phyloP scores from a whole-genome alignment of 2,797 vertebrate species.

The Liparis tanakae region DNA sequence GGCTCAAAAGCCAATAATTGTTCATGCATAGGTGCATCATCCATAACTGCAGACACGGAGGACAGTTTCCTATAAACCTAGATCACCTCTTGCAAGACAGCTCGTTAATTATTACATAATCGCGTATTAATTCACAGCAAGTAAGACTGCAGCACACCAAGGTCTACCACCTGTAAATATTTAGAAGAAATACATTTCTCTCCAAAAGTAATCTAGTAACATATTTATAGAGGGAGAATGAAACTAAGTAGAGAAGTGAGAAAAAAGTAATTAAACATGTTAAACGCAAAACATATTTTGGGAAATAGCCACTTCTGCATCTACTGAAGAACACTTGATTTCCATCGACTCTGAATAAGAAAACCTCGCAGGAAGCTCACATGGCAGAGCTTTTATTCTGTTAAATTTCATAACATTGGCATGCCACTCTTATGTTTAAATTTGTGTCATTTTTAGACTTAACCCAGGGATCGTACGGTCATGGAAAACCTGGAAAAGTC shows the following conservation, averaged over 20 bases:
- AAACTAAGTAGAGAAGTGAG: conserved; percentile 40
- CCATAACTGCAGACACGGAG: background rate
- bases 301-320: conserved; percentile 24
- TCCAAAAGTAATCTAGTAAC: background rate
- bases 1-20: background rate
- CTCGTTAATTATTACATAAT: background rate
- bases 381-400: background rate
- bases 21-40: background rate
- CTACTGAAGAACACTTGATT: conserved; percentile 23
- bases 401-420: background rate
- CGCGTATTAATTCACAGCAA: background rate
- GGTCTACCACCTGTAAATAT: background rate
- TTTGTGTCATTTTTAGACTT: no score
- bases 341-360: background rate
- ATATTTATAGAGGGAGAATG: background rate
- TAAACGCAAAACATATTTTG: background rate
- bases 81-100: background rate
- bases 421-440: background rate
- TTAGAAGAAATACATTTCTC: background rate
- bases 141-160: background rate
- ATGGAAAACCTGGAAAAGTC: no score
- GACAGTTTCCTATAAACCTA: background rate
- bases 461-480: no score
- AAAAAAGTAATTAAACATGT: conserved; percentile 7
- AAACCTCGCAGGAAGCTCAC: conserved; percentile 1